phyloP scores from a whole-genome alignment of 2,797 vertebrate species.

The Pseudochirops corinnae region DNA sequence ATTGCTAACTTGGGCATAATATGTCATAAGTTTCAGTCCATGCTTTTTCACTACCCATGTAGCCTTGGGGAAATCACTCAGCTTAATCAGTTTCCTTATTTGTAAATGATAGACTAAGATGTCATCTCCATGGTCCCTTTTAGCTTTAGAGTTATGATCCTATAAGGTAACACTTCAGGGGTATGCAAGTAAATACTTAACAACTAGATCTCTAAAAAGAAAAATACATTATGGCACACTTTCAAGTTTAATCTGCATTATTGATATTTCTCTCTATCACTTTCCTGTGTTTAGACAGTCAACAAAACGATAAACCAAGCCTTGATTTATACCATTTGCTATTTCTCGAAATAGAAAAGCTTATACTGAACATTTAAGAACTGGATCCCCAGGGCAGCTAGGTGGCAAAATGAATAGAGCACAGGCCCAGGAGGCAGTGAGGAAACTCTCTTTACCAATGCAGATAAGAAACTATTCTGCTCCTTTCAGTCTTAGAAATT shows the following conservation, averaged over 20 bases:
- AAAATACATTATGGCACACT: not conserved
- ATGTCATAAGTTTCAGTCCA: not conserved
- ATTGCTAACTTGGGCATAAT: not conserved
- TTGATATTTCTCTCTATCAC: not conserved
- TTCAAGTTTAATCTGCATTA: not conserved
- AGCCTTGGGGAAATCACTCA: not conserved
- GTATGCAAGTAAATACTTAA: not conserved
- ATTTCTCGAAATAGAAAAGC: not conserved
- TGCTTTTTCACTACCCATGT: not conserved
- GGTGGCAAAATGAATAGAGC: no score
- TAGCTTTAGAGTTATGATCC: not conserved
- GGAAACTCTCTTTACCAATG: not conserved
- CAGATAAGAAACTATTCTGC: not conserved
- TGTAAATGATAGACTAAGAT: not conserved
- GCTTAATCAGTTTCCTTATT: not conserved
- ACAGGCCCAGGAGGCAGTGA: not conserved
- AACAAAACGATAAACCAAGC: not conserved
- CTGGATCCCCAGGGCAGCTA: not conserved
- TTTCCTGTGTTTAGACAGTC: not conserved
- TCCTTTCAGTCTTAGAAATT: not conserved
- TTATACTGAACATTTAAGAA: not conserved
- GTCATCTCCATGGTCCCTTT: not conserved
- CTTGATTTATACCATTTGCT: not conserved
- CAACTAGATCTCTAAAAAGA: not conserved
- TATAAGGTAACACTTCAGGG: not conserved